Conservation (phyloP, 2,797 vertebrate species). For the Labeo calbasu region DNA sequence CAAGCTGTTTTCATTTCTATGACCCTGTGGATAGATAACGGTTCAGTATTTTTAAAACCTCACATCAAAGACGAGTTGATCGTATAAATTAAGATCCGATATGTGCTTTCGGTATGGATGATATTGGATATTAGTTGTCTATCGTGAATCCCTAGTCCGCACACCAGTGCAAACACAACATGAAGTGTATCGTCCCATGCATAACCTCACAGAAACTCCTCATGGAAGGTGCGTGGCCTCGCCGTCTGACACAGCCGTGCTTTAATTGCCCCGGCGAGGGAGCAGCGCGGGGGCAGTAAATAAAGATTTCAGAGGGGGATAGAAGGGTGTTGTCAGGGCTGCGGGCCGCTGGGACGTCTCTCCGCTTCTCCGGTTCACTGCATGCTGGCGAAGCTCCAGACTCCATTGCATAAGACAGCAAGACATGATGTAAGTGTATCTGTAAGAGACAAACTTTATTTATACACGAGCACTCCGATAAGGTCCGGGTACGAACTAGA, state of each 20-base stretch:
- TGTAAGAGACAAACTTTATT: constrained; percentile 54
- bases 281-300: constrained; percentile 57
- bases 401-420: constrained; percentile 53
- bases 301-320: constrained; percentile 61
- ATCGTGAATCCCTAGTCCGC: neutral
- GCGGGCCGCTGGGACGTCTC: constrained; percentile 44
- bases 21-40: constrained; percentile 7
- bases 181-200: constrained; percentile 11
- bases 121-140: neutral
- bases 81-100: neutral
- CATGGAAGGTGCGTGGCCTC: constrained; percentile 23
- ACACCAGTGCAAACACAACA: neutral
- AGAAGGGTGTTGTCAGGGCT: constrained; percentile 58
- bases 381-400: constrained; percentile 56
- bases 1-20: constrained; percentile 5
- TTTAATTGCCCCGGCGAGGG: constrained; percentile 44
- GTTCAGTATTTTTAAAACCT: neutral
- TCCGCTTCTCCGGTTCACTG: constrained; percentile 48
- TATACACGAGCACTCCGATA: constrained; percentile 38
- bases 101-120: neutral
- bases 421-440: constrained; percentile 59
- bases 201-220: constrained; percentile 21
- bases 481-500: neutral
- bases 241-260: constrained; percentile 29
- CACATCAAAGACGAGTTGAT: neutral